These are phyloP conservation scores for Drosophila paramelanica DNA, from an alignment of 2,888 invertebrate genomes.

Conservation along the genomic window DNA sequence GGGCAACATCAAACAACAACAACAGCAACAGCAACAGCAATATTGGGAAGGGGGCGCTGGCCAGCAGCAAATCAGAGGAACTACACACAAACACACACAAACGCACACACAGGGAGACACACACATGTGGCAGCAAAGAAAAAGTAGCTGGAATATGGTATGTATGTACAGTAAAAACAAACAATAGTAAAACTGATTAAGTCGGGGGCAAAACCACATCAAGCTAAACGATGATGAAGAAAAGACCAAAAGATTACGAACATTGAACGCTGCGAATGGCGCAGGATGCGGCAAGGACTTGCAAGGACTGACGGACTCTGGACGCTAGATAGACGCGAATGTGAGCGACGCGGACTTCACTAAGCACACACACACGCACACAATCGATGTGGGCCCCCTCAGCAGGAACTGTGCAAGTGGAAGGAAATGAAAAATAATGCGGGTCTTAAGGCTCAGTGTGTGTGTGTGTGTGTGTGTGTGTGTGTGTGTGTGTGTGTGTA, in stretches of 20 bases:
- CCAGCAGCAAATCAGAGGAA: conserved; percentile 39
- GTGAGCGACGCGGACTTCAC: conserved; percentile 36
- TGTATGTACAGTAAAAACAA: conserved; percentile 70
- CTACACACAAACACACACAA: conserved; percentile 15
- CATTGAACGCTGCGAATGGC: conserved; percentile 52
- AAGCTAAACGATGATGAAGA: conserved; percentile 78
- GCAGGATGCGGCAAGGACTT: conserved; percentile 27
- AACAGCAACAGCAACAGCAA: not conserved
- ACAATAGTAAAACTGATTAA: conserved; percentile 82
- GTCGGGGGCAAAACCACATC: conserved; percentile 77
- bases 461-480: conserved; percentile 5
- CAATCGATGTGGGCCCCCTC: conserved; percentile 35
- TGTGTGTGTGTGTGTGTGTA: conserved; percentile 22
- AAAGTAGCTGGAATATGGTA: conserved; percentile 20
- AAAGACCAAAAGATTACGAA: conserved; percentile 79
- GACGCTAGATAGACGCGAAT: conserved; percentile 24
- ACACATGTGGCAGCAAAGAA: conserved; percentile 3
- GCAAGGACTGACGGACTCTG: conserved; percentile 13
- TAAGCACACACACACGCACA: conserved; percentile 15
- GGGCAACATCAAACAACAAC: conserved; percentile 40
- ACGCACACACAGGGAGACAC: not conserved
- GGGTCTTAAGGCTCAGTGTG: conserved; percentile 53
- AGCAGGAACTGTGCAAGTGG: conserved; percentile 31
- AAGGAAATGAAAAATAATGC: conserved; percentile 69
- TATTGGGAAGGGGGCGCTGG: conserved; percentile 11